Evolutionary conservation across 2,888 invertebrate genomes (phyloP).

Genomic region (Agonopterix subpropinquella): DNA sequence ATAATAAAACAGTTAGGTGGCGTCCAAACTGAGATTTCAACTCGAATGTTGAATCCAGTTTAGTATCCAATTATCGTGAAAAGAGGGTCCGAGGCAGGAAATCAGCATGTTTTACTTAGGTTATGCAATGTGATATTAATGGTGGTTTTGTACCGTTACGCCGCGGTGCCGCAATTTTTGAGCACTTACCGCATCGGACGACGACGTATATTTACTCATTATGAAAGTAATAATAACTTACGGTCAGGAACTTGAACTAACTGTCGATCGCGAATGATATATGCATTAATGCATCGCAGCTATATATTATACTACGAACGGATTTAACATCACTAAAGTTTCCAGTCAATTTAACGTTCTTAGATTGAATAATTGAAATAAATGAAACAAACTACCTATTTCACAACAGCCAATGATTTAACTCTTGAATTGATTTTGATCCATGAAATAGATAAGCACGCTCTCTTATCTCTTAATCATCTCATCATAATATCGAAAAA

Average conservation of each 20-base stretch:
- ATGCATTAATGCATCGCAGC: no score
- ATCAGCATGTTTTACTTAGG: constrained; percentile 50
- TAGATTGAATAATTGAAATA: no score
- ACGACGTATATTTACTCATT: constrained; percentile 23
- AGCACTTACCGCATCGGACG: constrained; percentile 20
- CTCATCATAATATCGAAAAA: constrained; percentile 21
- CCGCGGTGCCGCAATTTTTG: constrained; percentile 46
- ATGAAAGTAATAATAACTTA: constrained; percentile 20
- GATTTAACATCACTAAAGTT: no score
- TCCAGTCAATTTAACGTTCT: no score
- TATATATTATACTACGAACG: no score
- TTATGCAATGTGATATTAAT: constrained; percentile 50
- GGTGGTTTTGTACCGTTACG: constrained; percentile 56
- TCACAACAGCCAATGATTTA: not conserved
- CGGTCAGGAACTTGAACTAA: constrained; percentile 15
- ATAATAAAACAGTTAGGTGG: constrained; percentile 9
- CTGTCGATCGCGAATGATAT: constrained; percentile 2
- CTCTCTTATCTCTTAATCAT: constrained; percentile 25
- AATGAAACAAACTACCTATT: no score
- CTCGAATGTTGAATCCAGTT: constrained; percentile 19
- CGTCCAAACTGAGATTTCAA: constrained; percentile 14
- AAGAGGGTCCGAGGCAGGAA: constrained; percentile 47
- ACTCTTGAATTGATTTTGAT: constrained; percentile 20
- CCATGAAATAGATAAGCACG: constrained; percentile 21
- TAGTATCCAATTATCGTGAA: constrained; percentile 35